A percentile compares a stretch with the other conserved stretches of the same genome.
Evolutionary conservation across 2,797 vertebrate species (phyloP).

Genomic region (Mus caroli): DNA sequence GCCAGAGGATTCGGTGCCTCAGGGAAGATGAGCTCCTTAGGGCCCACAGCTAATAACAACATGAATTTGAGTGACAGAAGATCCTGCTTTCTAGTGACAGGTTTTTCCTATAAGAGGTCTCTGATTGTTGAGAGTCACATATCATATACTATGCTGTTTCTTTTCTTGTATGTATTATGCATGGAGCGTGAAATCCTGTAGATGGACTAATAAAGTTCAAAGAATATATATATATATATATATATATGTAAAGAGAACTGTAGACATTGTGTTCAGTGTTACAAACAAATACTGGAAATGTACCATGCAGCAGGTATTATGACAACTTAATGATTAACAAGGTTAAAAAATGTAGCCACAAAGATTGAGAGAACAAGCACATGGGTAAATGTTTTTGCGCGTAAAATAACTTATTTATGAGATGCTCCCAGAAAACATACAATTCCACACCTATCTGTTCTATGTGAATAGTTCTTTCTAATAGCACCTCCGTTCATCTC

Average conservation of each 20-base stretch:
- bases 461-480: neutral
- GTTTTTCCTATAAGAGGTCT: neutral
- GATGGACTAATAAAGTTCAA: neutral
- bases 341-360: neutral
- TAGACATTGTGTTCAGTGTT: neutral
- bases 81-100: conserved; percentile 30
- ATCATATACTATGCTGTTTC: neutral
- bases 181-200: neutral
- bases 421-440: neutral
- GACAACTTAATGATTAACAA: neutral
- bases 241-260: neutral
- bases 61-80: conserved; percentile 1
- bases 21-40: neutral
- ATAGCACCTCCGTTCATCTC: neutral
- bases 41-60: conserved; percentile 41
- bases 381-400: neutral
- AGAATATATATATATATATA: neutral
- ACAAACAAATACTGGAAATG: neutral
- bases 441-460: conserved; percentile 12
- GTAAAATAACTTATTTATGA: neutral
- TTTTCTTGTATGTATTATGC: neutral
- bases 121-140: neutral
- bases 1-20: neutral
- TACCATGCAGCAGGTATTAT: neutral
- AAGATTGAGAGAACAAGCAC: neutral